These are phyloP conservation scores for Thunnus thynnus DNA, from an alignment of 2,113 vertebrate species.

Conservation along the genomic window DNA sequence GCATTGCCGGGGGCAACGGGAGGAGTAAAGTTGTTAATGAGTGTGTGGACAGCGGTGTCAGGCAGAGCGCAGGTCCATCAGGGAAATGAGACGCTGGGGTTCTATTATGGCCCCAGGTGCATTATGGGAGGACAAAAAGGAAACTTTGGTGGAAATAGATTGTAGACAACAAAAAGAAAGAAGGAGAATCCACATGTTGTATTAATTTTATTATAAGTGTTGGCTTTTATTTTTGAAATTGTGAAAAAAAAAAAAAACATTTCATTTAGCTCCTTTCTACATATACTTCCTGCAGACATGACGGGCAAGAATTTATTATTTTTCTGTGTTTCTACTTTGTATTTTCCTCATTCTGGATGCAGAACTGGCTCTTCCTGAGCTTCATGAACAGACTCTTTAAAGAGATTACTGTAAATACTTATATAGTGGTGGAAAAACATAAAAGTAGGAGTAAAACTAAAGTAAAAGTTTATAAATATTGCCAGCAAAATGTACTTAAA, in stretches of 20 bases:
- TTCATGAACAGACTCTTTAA: no score
- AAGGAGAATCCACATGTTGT: constrained; percentile 38
- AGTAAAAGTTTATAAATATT: no score
- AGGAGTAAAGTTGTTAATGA: constrained; percentile 84
- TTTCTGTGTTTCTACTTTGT: not conserved
- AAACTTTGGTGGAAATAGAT: constrained; percentile 80
- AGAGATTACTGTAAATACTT: not conserved
- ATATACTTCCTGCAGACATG: not conserved
- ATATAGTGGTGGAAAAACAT: no score
- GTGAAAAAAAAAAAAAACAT: not conserved
- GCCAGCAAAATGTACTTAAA: no score
- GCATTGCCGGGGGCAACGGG: constrained; percentile 70
- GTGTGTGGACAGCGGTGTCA: constrained; percentile 82
- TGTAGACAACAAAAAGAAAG: constrained; percentile 53
- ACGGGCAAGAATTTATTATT: not conserved
- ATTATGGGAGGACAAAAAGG: constrained; percentile 75
- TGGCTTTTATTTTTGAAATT: not conserved
- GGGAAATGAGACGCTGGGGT: constrained; percentile 81
- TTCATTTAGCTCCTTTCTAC: not conserved
- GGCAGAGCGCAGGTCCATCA: constrained; percentile 80
- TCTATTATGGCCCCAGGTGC: constrained; percentile 81
- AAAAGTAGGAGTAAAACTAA: no score
- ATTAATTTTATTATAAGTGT: constrained; percentile 21
- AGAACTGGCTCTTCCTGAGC: not conserved
- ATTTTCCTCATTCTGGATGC: not conserved